Base-by-base conservation (phyloP, 2,113 vertebrate species). In the Mustela nigripes region DNA sequence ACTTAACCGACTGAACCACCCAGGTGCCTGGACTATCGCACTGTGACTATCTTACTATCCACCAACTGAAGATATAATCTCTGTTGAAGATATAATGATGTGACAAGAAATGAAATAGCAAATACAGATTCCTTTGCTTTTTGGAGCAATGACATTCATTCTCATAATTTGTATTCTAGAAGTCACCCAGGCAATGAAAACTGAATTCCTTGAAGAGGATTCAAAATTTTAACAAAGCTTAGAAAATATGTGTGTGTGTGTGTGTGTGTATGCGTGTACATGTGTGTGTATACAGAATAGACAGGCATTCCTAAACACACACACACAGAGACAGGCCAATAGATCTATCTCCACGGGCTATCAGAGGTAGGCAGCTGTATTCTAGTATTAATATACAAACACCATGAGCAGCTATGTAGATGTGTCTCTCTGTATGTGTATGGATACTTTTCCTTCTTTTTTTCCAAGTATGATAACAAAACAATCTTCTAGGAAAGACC, bases 41-140 rank as follows among this genome's bases (percentile, higher is more conserved):
- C 7, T 94, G 63, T 94, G 84, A 89, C 50, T 85, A 56, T 91
- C 65, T 86, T 58, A 92, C 94, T 79, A 92, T 86, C 79, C 95
- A 91, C 74, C 67, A 60, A 26, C 14, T 81, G 31, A 89, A 89
- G 36, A 89, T 48, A 63, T 7, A 45, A 95, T 73, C 83, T 94
- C 92, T 95, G 76, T 36, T 36, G 36, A 36, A 36, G 36, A 36
- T 36, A 36, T 36, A 36, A 36, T 36, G 36, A 36, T 81, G 36
- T 65, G n/a, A 76, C 95, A 85, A 76, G 19, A 90, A 85, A 39
- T 73, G 56, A 56, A 50, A 79, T 1, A 82, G 89, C n/a, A 60
- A 21, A 87, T n/a, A 39, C 4, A 89, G 11, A 85, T 56, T 39
- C 71, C 42, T 91, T 69, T 60, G 65, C 78, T 92, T 86, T 92